Base-by-base conservation (phyloP, 2,797 vertebrate species). In the Limosa lapponica region DNA sequence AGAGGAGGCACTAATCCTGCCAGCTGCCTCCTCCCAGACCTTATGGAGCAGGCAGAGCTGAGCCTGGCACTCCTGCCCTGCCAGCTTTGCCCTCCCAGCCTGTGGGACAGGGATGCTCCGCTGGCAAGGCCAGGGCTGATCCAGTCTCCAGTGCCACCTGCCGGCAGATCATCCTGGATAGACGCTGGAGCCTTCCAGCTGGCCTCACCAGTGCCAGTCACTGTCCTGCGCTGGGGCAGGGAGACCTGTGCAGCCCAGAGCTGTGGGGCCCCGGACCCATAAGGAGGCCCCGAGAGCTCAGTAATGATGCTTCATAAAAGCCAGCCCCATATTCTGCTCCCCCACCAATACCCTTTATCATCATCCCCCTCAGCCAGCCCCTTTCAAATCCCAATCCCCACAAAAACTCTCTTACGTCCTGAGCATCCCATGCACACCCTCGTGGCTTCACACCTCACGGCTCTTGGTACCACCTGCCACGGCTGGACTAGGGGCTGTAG, bases 101-200 rank as follows among this genome's bases (percentile, higher is more conserved):
- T 0, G 27, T 0, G 36, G 54, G n/a, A 48, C 23, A 1, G 1
- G 64, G 83, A 18, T 11, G 82, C 37, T 73, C 39, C 12, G 0
- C 8, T 5, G 15, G 59, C 5, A 12, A 1, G 32, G 34, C 1
- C 25, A 8, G 57, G 41, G 27, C 71, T 70, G 39, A 11, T 6
- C 49, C 72, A 16, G 82, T 17, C 87, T 94, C 94, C 85, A 23
- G 79, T 82, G 93, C 85, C 96, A 80, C 34, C 94, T 95, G 82
- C 93, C 24, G 82, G 93, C 62, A 44, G 6, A 12, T 4, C 3
- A 2, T 1, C 30, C 36, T 1, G 2, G 14, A 2, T 25, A 2
- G 32, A 1, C 4, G 14, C n/a, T 1, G 41, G 66, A 83, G 27
- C n/a, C 30, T 34, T 10, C 9, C 2, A 1, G 13, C 9, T 1